Conservation (phyloP, 2,113 vertebrate genomes). For the Passer montanus region DNA sequence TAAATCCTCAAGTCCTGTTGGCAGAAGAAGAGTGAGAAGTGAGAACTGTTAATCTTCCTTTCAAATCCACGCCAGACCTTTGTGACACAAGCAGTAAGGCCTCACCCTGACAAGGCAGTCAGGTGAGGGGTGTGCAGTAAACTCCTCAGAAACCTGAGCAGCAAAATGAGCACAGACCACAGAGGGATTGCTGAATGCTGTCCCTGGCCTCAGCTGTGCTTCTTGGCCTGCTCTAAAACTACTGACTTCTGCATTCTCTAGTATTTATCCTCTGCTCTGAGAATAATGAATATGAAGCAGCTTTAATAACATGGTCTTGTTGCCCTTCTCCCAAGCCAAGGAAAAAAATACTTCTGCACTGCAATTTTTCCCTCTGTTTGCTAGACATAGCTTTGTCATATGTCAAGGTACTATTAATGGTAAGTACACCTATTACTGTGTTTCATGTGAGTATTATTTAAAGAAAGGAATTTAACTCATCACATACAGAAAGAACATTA, state of each 20-base stretch:
- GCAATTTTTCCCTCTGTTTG: neutral
- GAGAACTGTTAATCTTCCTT: neutral
- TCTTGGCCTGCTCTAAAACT: neutral
- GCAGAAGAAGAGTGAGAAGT: neutral
- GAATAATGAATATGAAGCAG: neutral
- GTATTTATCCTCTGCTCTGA: neutral
- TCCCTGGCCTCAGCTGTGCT: neutral
- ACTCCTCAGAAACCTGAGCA: neutral
- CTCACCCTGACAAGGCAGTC: neutral
- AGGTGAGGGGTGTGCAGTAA: rapidly evolving
- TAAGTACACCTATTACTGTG: neutral
- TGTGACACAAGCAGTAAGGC: neutral
- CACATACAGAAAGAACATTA: neutral
- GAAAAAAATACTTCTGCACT: neutral
- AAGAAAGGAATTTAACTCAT: neutral
- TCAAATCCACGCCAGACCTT: neutral
- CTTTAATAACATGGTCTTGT: neutral
- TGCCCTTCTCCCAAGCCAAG: neutral
- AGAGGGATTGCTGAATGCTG: rapidly evolving
- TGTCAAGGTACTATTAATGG: neutral
- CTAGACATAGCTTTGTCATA: neutral
- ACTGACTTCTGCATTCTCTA: neutral
- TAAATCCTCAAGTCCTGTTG: neutral
- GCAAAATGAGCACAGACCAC: neutral
- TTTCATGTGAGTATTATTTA: neutral